Evolutionary conservation across 2,888 invertebrate species (phyloP).

Genomic region (Lasioglossum morio): DNA sequence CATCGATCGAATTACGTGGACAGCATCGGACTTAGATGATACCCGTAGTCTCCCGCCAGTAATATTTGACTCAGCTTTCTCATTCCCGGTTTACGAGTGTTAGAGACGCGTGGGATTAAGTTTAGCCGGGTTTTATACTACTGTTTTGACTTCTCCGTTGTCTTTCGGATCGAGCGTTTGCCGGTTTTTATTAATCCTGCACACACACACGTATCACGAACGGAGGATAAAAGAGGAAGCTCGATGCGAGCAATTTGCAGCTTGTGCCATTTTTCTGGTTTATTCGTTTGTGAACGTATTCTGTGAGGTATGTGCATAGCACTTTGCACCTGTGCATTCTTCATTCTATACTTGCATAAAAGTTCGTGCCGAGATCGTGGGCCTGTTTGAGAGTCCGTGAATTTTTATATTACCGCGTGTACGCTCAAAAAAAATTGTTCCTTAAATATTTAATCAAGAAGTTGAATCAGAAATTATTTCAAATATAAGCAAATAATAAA

Average conservation of each 20-base stretch:
- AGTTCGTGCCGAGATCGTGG: background rate
- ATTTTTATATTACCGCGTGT: background rate
- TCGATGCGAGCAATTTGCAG: background rate
- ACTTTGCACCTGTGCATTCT: background rate
- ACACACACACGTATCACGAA: background rate
- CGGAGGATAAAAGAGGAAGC: background rate
- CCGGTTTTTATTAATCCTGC: background rate
- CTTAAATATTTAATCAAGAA: background rate
- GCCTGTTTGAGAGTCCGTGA: background rate
- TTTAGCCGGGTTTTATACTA: background rate
- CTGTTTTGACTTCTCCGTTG: background rate
- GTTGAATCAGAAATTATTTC: background rate
- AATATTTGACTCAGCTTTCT: background rate
- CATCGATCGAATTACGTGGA: conserved; percentile 11
- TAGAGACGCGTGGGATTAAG: background rate
- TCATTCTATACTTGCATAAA: background rate
- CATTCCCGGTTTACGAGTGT: background rate
- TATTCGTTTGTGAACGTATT: background rate
- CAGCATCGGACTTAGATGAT: background rate
- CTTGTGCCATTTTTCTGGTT: background rate
- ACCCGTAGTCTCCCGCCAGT: background rate
- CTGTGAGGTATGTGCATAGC: background rate
- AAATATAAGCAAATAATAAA: background rate
- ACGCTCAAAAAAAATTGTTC: background rate
- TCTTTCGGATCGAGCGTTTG: background rate